Conservation (phyloP, 1,140 invertebrate genomes). For the Neocloeon triangulifer region DNA sequence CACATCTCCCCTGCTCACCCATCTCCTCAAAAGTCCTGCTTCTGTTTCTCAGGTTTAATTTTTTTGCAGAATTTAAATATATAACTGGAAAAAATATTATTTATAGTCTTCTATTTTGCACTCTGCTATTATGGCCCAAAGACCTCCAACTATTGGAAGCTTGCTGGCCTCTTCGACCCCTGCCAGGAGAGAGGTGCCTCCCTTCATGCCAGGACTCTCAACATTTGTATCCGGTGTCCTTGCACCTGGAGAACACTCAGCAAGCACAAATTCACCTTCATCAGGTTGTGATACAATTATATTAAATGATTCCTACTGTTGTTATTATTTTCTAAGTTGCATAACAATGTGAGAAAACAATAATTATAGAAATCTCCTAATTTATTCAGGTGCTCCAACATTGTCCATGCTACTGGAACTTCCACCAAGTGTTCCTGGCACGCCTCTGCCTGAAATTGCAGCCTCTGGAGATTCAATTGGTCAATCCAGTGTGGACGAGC, state of each 20-base stretch:
- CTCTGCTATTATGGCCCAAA: slow-evolving; percentile 16
- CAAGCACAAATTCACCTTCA: no score
- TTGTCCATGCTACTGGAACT: slow-evolving; percentile 19
- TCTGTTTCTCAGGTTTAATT: slow-evolving; percentile 7
- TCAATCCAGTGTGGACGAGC: no score
- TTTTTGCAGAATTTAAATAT: slow-evolving; percentile 5
- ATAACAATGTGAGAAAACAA: no score
- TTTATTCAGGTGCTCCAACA: slow-evolving; percentile 16
- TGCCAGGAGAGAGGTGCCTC: no score
- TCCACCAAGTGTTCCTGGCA: slow-evolving; percentile 14
- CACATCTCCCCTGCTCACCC: slow-evolving; percentile 55
- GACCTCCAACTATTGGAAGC: slow-evolving; percentile 29
- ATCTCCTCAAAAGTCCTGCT: slow-evolving; percentile 47
- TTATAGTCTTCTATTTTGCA: slow-evolving; percentile 22
- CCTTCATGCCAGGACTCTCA: no score
- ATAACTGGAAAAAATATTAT: slow-evolving; percentile 13
- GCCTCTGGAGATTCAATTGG: not conserved
- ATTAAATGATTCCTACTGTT: no score
- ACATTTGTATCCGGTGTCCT: no score
- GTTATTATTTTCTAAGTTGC: no score
- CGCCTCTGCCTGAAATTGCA: slow-evolving; percentile 11
- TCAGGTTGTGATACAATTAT: no score
- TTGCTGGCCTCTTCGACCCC: slow-evolving; percentile 25
- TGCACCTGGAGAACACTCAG: no score
- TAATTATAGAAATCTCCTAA: no score